Base-by-base conservation (phyloP, 2,797 vertebrate species). In the Pantherophis alleghaniensis region DNA sequence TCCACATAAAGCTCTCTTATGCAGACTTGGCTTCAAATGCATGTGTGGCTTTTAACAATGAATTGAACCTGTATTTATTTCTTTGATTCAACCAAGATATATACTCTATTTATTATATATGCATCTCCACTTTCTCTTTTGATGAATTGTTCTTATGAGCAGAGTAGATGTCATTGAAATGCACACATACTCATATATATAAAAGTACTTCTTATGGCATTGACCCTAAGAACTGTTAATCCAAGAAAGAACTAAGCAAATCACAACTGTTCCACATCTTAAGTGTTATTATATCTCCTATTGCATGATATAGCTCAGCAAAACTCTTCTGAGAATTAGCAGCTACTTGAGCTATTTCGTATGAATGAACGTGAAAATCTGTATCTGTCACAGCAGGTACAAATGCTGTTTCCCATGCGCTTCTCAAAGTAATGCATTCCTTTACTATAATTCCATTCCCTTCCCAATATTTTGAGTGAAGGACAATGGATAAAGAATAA, bases 361-460 rank as follows among this genome's bases (percentile, higher is more conserved):
- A 87, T 28, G 7, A 88, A 74, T 79, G 53, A 93, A 89, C 93
- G 53, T 93, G 88, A 88, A 74, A 4, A 6, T 92, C 91, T 95
- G 90, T 74, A 37, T 92, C 89, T 63, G 90, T 9, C 57, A 92
- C 94, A 94, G 95, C 86, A 91, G 92, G 87, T 93, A 90, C 0
- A 51, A 86, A 94, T 92, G 51, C 57, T 0, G 0, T 91, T 94
- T 86, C 89, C 93, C 86, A 32, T 5, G 93, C 57, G 57, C 7
- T 1, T 92, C 94, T 95, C 2, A n/a, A 90, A 94, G 63, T 83
- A 2, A 37, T 92, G 4, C 87, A 53, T 91, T 94, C 0, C 32
- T 90, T 63, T 91, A 4, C 42, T 57, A 9, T 91, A 59, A 63
- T 37, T 51, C 37, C 47, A 28, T 47, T 6, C 53, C 42, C 59